Conservation (phyloP, 2,888 invertebrate genomes). For the Aphidius colemani region DNA sequence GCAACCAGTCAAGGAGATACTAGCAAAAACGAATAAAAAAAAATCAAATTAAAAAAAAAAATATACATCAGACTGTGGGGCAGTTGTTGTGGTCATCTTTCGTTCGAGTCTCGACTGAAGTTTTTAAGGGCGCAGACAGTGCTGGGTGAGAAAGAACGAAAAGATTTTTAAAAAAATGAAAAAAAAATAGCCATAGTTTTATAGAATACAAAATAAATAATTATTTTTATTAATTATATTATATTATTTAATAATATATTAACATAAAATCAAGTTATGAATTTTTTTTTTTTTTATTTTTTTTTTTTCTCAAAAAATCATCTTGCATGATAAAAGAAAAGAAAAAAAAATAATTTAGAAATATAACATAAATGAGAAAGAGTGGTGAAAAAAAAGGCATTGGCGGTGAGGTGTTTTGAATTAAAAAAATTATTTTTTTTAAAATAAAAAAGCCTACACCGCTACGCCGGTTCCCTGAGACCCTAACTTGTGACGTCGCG, state of each 20-base stretch:
- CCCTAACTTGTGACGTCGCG: conserved; percentile 75
- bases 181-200: too few relatives aligned
- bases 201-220: too few relatives aligned
- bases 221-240: too few relatives aligned
- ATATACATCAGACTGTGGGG: too few relatives aligned
- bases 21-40: too few relatives aligned
- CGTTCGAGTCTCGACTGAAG: background rate
- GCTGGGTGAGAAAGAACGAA: conserved; percentile 10
- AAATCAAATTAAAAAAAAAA: too few relatives aligned
- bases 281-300: too few relatives aligned
- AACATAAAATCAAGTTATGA: too few relatives aligned
- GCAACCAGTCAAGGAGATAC: too few relatives aligned
- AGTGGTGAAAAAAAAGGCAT: background rate
- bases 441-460: conserved; percentile 53
- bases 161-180: background rate
- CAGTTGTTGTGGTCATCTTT: background rate
- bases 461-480: conserved; percentile 76
- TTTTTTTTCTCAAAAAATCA: too few relatives aligned
- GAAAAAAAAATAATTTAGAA: background rate
- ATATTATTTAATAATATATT: too few relatives aligned
- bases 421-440: conserved; percentile 4
- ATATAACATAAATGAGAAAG: background rate
- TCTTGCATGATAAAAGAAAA: background rate
- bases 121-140: conserved; percentile 23
- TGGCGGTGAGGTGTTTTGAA: background rate